phyloP scores from a whole-genome alignment of 2,888 invertebrate genomes.

The Cheilosia scutellata region DNA sequence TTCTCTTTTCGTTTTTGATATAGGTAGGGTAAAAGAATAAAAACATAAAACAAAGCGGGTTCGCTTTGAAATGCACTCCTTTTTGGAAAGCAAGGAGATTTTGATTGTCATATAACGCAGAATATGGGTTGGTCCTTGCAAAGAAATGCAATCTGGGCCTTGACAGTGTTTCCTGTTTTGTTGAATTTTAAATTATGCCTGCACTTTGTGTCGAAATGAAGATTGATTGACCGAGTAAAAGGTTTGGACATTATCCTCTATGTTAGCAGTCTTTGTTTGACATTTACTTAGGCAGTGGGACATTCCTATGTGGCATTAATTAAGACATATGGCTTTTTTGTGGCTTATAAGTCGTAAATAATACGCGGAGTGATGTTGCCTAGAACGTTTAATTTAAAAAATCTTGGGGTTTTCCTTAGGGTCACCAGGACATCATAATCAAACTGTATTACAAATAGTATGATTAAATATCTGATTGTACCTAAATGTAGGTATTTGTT shows the following conservation, averaged over 20 bases:
- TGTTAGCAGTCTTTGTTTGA: not conserved
- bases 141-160: slow-evolving; percentile 20
- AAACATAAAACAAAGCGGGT: slow-evolving; percentile 26
- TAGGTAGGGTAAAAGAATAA: not conserved
- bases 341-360: not conserved
- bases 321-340: slow-evolving; percentile 11
- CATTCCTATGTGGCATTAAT: not conserved
- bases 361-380: not conserved
- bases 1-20: slow-evolving; percentile 3
- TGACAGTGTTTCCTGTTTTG: slow-evolving; percentile 16
- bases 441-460: too few relatives aligned
- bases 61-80: slow-evolving; percentile 24
- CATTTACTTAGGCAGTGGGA: not conserved
- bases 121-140: slow-evolving; percentile 3
- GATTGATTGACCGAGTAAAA: slow-evolving; percentile 50
- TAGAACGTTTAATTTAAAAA: not conserved
- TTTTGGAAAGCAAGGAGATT: not conserved
- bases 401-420: not conserved
- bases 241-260: slow-evolving; percentile 15
- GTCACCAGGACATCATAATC: too few relatives aligned
- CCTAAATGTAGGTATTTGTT: too few relatives aligned
- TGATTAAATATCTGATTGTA: too few relatives aligned
- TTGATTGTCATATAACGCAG: not conserved
- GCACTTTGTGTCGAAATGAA: slow-evolving; percentile 35
- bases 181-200: slow-evolving; percentile 14